Conservation (phyloP, 2,888 invertebrate genomes). For the Eledone cirrhosa region DNA sequence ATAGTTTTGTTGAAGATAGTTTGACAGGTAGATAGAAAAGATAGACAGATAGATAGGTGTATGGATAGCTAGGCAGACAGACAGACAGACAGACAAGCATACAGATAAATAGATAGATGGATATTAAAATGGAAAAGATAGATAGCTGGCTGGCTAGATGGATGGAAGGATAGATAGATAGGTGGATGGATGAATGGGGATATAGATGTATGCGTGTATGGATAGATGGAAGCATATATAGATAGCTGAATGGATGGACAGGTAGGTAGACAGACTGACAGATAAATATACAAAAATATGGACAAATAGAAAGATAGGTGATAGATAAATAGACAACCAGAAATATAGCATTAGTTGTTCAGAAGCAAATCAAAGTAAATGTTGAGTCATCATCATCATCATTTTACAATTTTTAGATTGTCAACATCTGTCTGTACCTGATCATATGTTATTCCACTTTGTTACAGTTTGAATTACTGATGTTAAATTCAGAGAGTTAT, state of each 20-base stretch:
- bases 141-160: background rate
- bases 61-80: background rate
- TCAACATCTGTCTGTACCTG: no score
- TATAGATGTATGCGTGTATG: background rate
- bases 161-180: background rate
- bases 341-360: background rate
- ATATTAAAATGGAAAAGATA: background rate
- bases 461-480: no score
- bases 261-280: background rate
- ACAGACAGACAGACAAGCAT: background rate
- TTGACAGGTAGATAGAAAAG: no score
- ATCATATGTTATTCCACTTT: no score
- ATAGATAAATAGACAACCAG: background rate
- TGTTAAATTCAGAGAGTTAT: no score
- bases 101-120: background rate
- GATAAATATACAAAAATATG: background rate
- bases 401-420: no score
- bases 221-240: background rate
- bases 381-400: no score
- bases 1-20: no score
- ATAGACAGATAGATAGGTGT: no score
- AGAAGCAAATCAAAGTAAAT: background rate
- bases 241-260: background rate
- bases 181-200: background rate
- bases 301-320: background rate